phyloP scores from a whole-genome alignment of 2,797 vertebrate genomes.

The Chelonia mydas region DNA sequence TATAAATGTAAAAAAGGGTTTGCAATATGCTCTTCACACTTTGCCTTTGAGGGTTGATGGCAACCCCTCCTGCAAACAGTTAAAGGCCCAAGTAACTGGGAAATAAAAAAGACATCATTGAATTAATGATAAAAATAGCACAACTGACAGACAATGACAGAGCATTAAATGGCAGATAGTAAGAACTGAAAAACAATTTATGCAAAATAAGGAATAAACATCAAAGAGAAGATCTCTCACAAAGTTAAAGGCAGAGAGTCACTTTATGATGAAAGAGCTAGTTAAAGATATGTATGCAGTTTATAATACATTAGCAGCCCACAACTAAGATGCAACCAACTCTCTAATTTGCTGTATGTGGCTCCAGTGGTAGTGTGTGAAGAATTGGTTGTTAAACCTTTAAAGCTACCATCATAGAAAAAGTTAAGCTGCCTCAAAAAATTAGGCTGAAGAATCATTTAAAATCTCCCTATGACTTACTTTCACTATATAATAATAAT shows the following conservation, averaged over 20 bases:
- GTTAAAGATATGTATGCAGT: slow-evolving; percentile 67
- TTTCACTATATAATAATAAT: slow-evolving; percentile 18
- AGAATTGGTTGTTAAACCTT: slow-evolving; percentile 47
- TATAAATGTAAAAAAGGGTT: slow-evolving; percentile 38
- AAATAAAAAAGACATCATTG: slow-evolving; percentile 51
- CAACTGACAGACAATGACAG: slow-evolving; percentile 66
- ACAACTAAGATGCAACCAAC: slow-evolving; percentile 30
- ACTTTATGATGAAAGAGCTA: slow-evolving; percentile 60
- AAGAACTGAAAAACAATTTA: slow-evolving; percentile 64
- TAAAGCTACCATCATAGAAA: slow-evolving; percentile 50
- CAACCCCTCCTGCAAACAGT: slow-evolving; percentile 9
- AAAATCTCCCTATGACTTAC: slow-evolving; percentile 31
- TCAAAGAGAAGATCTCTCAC: slow-evolving; percentile 64
- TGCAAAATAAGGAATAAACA: slow-evolving; percentile 73
- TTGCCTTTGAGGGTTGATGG: slow-evolving; percentile 46
- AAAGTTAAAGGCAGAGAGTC: slow-evolving; percentile 68
- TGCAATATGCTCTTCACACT: slow-evolving; percentile 6
- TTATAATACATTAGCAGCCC: slow-evolving; percentile 60
- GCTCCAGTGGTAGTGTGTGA: slow-evolving; percentile 37
- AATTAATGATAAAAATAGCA: slow-evolving; percentile 62
- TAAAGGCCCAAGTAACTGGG: slow-evolving; percentile 13
- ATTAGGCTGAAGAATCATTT: slow-evolving; percentile 12
- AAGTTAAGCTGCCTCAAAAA: slow-evolving; percentile 54
- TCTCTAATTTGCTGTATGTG: slow-evolving; percentile 24
- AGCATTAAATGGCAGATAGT: slow-evolving; percentile 58